These are phyloP conservation scores for Buceros bicornis DNA, from an alignment of 2,797 vertebrate species.

Conservation along the genomic window DNA sequence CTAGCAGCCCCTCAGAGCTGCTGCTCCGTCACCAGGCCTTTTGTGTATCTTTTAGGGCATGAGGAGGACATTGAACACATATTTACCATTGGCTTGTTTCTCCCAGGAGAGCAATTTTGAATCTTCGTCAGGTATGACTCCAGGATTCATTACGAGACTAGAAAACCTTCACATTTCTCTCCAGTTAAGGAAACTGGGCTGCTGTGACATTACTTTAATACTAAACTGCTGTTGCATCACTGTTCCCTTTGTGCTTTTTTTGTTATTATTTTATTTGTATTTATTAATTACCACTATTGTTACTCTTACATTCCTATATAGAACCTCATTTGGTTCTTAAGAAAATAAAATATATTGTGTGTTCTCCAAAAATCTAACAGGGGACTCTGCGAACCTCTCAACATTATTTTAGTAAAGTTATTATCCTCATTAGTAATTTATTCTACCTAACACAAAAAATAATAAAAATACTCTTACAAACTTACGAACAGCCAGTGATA, in stretches of 20 bases:
- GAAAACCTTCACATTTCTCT: background rate
- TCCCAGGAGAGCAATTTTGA: background rate
- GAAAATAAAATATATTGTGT: background rate
- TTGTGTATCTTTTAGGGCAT: background rate
- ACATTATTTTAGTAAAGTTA: background rate
- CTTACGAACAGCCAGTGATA: background rate
- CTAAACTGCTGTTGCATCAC: background rate
- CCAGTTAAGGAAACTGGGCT: background rate
- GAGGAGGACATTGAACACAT: background rate
- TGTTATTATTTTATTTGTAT: background rate
- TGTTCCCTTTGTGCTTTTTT: background rate
- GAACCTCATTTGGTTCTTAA: background rate
- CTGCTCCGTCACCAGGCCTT: background rate
- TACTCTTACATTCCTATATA: background rate
- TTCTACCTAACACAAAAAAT: background rate
- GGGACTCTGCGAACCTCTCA: background rate
- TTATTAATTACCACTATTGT: background rate
- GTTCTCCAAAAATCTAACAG: background rate
- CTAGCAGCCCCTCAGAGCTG: background rate
- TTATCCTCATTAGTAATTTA: background rate
- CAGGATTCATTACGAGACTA: background rate
- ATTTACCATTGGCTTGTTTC: background rate
- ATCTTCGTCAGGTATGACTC: background rate
- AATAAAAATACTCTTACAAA: background rate
- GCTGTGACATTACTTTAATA: background rate